phyloP scores from a whole-genome alignment of 2,113 vertebrate species.

The Coreoperca whiteheadi region DNA sequence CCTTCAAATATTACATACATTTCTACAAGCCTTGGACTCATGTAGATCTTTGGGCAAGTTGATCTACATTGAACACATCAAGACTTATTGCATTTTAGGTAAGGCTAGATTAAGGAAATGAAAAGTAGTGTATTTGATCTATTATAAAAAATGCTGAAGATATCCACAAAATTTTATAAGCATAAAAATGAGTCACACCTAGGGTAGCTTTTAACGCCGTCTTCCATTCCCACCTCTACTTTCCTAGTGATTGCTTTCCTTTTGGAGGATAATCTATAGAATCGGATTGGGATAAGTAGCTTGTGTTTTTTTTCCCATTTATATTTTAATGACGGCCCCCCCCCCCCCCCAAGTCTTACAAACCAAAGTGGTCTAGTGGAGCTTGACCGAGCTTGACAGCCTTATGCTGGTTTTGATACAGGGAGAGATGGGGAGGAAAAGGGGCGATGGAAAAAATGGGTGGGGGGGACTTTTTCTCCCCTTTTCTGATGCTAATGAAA shows the following conservation, averaged over 20 bases:
- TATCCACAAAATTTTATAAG: conserved; percentile 19
- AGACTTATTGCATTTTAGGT: neutral
- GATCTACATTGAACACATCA: neutral
- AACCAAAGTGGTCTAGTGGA: conserved; percentile 75
- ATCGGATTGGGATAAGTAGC: conserved; percentile 82
- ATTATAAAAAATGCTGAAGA: conserved; percentile 42
- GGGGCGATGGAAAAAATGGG: conserved; percentile 51
- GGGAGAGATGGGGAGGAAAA: conserved; percentile 71
- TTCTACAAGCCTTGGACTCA: neutral
- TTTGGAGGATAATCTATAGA: conserved; percentile 77
- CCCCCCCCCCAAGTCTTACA: conserved; percentile 49
- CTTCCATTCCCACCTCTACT: conserved; percentile 32
- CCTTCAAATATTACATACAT: neutral
- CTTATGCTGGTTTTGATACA: conserved; percentile 78
- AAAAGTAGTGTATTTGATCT: conserved; percentile 42
- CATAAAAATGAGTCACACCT: conserved; percentile 44
- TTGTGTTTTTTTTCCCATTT: conserved; percentile 81
- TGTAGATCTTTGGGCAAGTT: neutral
- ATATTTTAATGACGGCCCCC: conserved; percentile 70
- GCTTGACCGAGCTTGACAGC: conserved; percentile 79
- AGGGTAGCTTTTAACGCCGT: conserved; percentile 51
- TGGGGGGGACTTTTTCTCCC: conserved; percentile 74
- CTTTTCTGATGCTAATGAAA: conserved; percentile 88
- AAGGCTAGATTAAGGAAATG: neutral
- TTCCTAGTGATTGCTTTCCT: conserved; percentile 65